Evolutionary conservation across 2,888 invertebrate species (phyloP).

Genomic region (Luffia ferchaultella): DNA sequence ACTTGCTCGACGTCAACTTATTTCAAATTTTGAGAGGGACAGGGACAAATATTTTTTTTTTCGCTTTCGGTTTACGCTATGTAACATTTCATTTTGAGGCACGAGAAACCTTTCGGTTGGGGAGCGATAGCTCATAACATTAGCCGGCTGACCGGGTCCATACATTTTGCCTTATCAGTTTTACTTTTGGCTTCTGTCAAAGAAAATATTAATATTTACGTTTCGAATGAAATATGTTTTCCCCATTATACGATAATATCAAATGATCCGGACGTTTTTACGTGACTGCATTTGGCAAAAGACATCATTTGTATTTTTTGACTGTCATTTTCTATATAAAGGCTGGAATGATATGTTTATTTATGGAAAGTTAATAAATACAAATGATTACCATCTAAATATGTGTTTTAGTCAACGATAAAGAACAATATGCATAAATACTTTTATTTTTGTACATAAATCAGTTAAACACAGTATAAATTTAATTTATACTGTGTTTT

Average conservation of each 20-base stretch:
- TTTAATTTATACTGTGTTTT: too few species aligned
- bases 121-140: neutral
- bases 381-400: too few species aligned
- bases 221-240: neutral
- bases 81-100: neutral
- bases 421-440: too few species aligned
- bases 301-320: neutral
- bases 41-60: neutral
- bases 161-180: neutral
- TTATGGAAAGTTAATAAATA: too few species aligned
- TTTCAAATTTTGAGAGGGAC: conserved; percentile 26
- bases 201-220: neutral
- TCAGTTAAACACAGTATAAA: too few species aligned
- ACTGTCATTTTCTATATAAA: neutral
- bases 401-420: too few species aligned
- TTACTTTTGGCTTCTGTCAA: neutral
- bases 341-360: too few species aligned
- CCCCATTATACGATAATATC: neutral
- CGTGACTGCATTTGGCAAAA: neutral
- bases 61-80: neutral
- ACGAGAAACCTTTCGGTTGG: neutral
- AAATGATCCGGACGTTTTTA: neutral
- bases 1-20: conserved; percentile 24
- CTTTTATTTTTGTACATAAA: too few species aligned
- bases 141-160: neutral